Percentiles rank a stretch among this genome's conserved stretches.
These are phyloP conservation scores for Isaurus tuberculatus DNA, from an alignment of 92 coral and sea anemone species.

Conservation along the genomic window DNA sequence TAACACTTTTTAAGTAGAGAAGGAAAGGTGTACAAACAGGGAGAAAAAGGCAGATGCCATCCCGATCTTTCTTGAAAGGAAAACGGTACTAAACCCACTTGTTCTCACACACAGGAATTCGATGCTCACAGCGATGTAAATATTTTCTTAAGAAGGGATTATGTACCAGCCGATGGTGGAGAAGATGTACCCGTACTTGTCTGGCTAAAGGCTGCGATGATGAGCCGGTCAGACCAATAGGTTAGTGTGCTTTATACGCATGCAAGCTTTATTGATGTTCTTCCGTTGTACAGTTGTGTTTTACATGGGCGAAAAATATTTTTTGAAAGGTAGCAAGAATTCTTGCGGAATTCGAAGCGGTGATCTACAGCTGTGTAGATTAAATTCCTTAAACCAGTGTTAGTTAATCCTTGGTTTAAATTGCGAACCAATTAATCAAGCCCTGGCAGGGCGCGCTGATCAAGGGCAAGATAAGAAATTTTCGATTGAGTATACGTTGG, in stretches of 20 bases:
- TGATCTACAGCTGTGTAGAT: no score
- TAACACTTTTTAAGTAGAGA: not conserved
- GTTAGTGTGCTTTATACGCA: slow-evolving; percentile 44
- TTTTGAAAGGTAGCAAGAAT: no score
- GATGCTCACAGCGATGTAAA: slow-evolving; percentile 72
- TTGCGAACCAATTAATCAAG: no score
- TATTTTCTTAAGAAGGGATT: slow-evolving; percentile 71
- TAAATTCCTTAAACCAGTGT: no score
- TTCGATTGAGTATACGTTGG: no score
- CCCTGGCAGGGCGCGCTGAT: no score
- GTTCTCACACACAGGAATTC: slow-evolving; percentile 58
- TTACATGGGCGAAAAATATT: no score
- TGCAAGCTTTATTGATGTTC: not conserved
- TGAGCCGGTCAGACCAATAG: slow-evolving; percentile 66
- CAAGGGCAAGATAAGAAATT: no score
- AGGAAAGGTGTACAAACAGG: not conserved
- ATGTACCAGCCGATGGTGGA: slow-evolving; percentile 70
- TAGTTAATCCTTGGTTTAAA: no score
- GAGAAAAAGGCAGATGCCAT: not conserved
- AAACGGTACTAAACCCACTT: not conserved
- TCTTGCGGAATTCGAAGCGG: no score
- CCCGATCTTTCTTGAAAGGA: not conserved
- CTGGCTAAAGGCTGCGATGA: slow-evolving; percentile 80
- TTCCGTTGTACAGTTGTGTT: no score
- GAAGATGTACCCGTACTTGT: slow-evolving; percentile 77